A percentile compares a stretch with the other conserved stretches of the same genome.
Evolutionary conservation across 2,797 vertebrate genomes (phyloP).

Genomic region (Microctenopoma steveboyesi): DNA sequence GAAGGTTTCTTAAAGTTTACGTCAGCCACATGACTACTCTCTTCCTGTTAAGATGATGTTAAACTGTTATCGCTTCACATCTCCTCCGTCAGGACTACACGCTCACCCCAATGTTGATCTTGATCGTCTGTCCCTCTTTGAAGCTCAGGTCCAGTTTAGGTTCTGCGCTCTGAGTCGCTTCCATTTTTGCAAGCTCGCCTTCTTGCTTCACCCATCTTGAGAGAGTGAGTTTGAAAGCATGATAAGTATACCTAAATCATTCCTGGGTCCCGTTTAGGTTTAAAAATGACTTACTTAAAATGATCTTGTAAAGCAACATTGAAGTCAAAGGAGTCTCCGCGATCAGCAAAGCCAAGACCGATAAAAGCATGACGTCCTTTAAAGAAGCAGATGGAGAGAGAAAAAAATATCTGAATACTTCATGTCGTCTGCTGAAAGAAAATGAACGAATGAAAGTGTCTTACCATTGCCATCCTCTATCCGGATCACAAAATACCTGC

Average conservation of each 20-base stretch:
- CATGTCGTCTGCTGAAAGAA: neutral
- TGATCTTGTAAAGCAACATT: slow-evolving; percentile 97
- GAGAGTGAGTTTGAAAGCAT: slow-evolving; percentile 18
- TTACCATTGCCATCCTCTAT: slow-evolving; percentile 92
- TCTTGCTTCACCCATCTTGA: slow-evolving; percentile 97
- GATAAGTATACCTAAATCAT: neutral
- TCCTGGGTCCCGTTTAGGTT: neutral
- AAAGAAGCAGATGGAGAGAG: neutral
- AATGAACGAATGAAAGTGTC: slow-evolving; percentile 2
- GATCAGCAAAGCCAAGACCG: slow-evolving; percentile 93
- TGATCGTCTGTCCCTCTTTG: slow-evolving; percentile 98
- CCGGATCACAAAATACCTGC: slow-evolving; percentile 94
- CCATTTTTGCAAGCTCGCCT: slow-evolving; percentile 89
- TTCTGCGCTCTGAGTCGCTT: slow-evolving; percentile 81
- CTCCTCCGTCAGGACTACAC: neutral
- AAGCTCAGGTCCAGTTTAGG: slow-evolving; percentile 95
- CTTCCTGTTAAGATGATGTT: neutral
- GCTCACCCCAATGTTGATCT: slow-evolving; percentile 94
- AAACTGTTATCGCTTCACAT: neutral
- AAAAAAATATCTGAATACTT: neutral
- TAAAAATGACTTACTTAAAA: slow-evolving; percentile 91
- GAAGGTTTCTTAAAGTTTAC: neutral
- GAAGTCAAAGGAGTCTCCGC: slow-evolving; percentile 99
- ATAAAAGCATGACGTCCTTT: slow-evolving; percentile 95
- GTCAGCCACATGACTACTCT: neutral